Evolutionary conservation across 2,888 invertebrate genomes (phyloP), one percentile per base, ranked within the genome.

Genomic region (Mesorhabditis spiculigera): DNA sequence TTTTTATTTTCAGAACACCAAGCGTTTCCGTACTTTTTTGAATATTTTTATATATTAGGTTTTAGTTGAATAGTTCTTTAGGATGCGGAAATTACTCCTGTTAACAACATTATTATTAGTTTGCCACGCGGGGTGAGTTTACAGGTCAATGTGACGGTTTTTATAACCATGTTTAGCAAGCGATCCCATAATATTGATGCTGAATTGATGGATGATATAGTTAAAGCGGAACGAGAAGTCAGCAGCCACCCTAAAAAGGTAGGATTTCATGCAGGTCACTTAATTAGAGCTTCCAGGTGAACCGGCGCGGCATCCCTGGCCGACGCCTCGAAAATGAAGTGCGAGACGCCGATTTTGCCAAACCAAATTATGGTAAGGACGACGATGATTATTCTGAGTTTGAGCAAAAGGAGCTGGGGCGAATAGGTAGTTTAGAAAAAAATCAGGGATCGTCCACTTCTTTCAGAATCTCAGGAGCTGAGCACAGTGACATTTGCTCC

Each of bases 401-500:
- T 50, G 58, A 50, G n/a, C 10, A n/a, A n/a, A 50, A 50, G n/a
- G n/a, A 10, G n/a, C 58, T 50, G 10, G 58, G 58, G n/a, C 58
- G 58, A 50, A n/a, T 13, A 10, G n/a, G 58, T 50, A 50, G n/a
- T 13, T 50, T 50, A 28, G 28, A 28, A 28, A 28, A 28, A 1
- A 50, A 50, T n/a, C 58, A 13, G 58, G n/a, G 58, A 50, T 1
- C 58, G 58, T 13, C 28, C 1, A 28, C 28, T 28, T 28, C 28
- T 28, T 28, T 13, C 58, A 50, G 50, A 13, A 50, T 50, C 58
- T n/a, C 10, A 50, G 0, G 58, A 50, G n/a, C n/a, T 50, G 58
- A 50, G 58, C 58, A 50, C 58, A 50, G 58, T 50, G 58, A 50
- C 58, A 50, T 50, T 50, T 10, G 58, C 10, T 50, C 58, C 58